Conservation (phyloP, 2,888 invertebrate genomes). For the Cactoblastis cactorum region DNA sequence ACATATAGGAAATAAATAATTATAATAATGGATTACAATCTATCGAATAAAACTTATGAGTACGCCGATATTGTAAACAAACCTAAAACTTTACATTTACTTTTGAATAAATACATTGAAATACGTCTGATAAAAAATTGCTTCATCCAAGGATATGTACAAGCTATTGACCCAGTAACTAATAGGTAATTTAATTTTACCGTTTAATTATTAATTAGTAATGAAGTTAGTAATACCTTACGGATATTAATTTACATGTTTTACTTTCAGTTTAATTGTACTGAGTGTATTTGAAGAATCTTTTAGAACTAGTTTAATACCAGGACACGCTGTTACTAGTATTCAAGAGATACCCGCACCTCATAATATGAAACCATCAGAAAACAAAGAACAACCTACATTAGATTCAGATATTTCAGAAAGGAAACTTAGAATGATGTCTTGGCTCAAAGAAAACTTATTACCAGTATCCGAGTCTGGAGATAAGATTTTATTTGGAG, state of each 20-base stretch:
- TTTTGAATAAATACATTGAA: constrained; percentile 52
- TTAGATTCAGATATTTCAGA: constrained; percentile 28
- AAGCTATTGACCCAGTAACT: constrained; percentile 59
- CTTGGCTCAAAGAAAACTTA: constrained; percentile 58
- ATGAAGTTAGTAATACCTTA: not conserved
- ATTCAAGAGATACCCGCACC: constrained; percentile 29
- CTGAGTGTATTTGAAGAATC: constrained; percentile 37
- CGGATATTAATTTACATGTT: not conserved
- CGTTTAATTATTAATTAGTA: not conserved
- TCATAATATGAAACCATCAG: constrained; percentile 31
- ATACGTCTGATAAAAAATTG: constrained; percentile 45
- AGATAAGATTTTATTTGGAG: constrained; percentile 52
- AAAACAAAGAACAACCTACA: constrained; percentile 24
- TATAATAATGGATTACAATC: not conserved
- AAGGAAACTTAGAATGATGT: constrained; percentile 45
- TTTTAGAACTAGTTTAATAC: constrained; percentile 47
- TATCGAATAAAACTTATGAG: not conserved
- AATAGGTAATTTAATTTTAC: constrained; percentile 42
- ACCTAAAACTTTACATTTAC: constrained; percentile 29
- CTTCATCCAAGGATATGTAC: constrained; percentile 47
- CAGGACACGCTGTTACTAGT: constrained; percentile 54
- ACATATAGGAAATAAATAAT: not conserved
- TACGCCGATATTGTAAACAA: constrained; percentile 28
- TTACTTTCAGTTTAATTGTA: constrained; percentile 55
- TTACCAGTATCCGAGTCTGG: constrained; percentile 49